Base-by-base conservation (phyloP, 2,888 invertebrate species). In the Drosophila mercatorum region DNA sequence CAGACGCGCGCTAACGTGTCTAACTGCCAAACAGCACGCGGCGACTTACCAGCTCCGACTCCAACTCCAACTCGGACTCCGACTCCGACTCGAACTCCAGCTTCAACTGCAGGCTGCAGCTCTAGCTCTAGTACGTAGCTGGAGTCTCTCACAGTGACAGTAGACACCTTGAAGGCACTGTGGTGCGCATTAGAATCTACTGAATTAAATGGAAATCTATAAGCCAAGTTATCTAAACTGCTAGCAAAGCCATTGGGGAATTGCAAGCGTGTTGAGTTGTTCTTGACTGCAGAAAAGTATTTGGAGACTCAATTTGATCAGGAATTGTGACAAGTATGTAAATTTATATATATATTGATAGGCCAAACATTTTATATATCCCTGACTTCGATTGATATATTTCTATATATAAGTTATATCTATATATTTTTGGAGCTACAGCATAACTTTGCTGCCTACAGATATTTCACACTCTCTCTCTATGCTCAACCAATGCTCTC, bases 1-100 rank as follows among this genome's bases (percentile, higher is more conserved):
- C 55, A 69, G 71, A 63, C 75, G 81, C 71, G 71, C 68, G 81
- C 70, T 72, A 84, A 81, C 78, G 78, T 74, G 77, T 76, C 72
- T 76, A 68, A 70, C 68, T 81, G 78, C 63, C 77, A 68, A 66
- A 68, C 68, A 72, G 67, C 80, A 80, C 79, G 75, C 82, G 67
- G 79, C 44, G 34, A 70, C 70, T 57, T 53, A 17, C 41, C 43
- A 55, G 43, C 40, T 17, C 26, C 61, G 60, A 34, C 22, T 58
- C 11, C 26, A 53, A 7, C 53, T 40, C 8, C 53, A 26, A 14
- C 22, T 36, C 28, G 3, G 60, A 34, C 22, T 58, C 11, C 8
- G 38, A 7, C 53, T 40, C 8, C 40, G 26, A 14, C 22, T 36
- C 7, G 17, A 22, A 3, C 51, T 51, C 1, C 51, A 52, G 36